Percentiles rank a stretch among this genome's conserved stretches.
phyloP scores from a whole-genome alignment of 92 coral and sea anemone genomes.

The Phenganax subtilis region DNA sequence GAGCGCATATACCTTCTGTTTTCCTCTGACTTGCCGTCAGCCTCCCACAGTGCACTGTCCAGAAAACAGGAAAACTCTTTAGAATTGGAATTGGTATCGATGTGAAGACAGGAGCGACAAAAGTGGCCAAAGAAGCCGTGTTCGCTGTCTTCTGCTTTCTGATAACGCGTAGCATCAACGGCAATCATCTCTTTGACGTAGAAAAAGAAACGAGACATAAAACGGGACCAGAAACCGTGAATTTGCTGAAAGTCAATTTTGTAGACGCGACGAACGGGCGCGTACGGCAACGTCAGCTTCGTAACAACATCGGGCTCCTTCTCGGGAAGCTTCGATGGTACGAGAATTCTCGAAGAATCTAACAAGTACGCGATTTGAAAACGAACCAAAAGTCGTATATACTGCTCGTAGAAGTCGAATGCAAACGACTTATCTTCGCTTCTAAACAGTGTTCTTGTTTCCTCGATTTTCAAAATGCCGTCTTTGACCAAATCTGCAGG shows the following conservation, averaged over 20 bases:
- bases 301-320: slow-evolving; percentile 64
- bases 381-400: slow-evolving; percentile 79
- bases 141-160: slow-evolving; percentile 31
- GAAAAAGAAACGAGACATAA: slow-evolving; percentile 73
- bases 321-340: slow-evolving; percentile 88
- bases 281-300: slow-evolving; percentile 55
- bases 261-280: slow-evolving; percentile 64
- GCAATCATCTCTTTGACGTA: slow-evolving; percentile 85
- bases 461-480: slow-evolving; percentile 62
- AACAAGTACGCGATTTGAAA: slow-evolving; percentile 91
- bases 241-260: slow-evolving; percentile 34
- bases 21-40: background rate
- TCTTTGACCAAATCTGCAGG: slow-evolving; percentile 65
- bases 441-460: slow-evolving; percentile 54
- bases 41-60: slow-evolving; percentile 9
- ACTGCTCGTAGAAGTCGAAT: slow-evolving; percentile 63
- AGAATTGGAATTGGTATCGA: background rate
- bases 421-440: slow-evolving; percentile 69
- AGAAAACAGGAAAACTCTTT: slow-evolving; percentile 14
- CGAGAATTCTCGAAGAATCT: slow-evolving; percentile 79
- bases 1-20: background rate
- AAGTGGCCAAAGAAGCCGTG: slow-evolving; percentile 30
- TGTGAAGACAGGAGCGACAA: slow-evolving; percentile 33
- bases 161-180: slow-evolving; percentile 41
- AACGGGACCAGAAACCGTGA: slow-evolving; percentile 94